A percentile compares a stretch with the other conserved stretches of the same genome.
These are phyloP conservation scores for Dermochelys coriacea DNA, from an alignment of 2,797 vertebrate species.

Conservation along the genomic window DNA sequence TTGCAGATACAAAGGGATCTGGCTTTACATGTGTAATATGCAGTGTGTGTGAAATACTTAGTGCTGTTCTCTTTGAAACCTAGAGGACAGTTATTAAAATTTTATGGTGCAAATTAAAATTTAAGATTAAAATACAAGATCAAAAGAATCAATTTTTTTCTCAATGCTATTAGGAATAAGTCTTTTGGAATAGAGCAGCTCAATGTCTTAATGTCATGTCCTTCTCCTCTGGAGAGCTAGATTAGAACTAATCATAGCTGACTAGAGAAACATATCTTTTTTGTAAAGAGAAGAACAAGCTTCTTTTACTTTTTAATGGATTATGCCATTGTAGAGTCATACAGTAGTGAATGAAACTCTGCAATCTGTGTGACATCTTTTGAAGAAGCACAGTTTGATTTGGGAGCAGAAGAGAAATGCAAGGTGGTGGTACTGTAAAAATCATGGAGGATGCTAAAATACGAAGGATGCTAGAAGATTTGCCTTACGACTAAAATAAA, in stretches of 20 bases:
- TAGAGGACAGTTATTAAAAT: slow-evolving; percentile 90
- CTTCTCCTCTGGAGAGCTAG: slow-evolving; percentile 70
- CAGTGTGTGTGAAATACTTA: slow-evolving; percentile 81
- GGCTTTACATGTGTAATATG: slow-evolving; percentile 85
- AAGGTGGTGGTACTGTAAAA: neutral
- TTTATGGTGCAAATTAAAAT: slow-evolving; percentile 91
- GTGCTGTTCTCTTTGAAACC: slow-evolving; percentile 87
- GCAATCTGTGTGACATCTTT: slow-evolving; percentile 21
- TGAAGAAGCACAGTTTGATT: slow-evolving; percentile 26
- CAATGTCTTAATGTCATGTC: slow-evolving; percentile 76
- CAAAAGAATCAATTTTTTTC: slow-evolving; percentile 87
- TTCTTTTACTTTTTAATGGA: slow-evolving; percentile 76
- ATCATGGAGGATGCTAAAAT: neutral
- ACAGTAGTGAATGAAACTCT: slow-evolving; percentile 51
- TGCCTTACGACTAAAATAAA: slow-evolving; percentile 38
- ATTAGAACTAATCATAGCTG: slow-evolving; percentile 78
- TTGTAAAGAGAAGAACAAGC: slow-evolving; percentile 28
- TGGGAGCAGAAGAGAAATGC: neutral
- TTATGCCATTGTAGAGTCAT: slow-evolving; percentile 53
- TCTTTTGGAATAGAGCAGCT: slow-evolving; percentile 79
- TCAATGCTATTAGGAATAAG: slow-evolving; percentile 83
- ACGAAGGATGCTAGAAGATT: slow-evolving; percentile 32
- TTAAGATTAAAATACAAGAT: slow-evolving; percentile 92
- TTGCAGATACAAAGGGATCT: slow-evolving; percentile 80
- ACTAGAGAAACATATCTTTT: slow-evolving; percentile 62